Conservation (phyloP, 2,888 invertebrate genomes). For the Rosalia funebris region DNA sequence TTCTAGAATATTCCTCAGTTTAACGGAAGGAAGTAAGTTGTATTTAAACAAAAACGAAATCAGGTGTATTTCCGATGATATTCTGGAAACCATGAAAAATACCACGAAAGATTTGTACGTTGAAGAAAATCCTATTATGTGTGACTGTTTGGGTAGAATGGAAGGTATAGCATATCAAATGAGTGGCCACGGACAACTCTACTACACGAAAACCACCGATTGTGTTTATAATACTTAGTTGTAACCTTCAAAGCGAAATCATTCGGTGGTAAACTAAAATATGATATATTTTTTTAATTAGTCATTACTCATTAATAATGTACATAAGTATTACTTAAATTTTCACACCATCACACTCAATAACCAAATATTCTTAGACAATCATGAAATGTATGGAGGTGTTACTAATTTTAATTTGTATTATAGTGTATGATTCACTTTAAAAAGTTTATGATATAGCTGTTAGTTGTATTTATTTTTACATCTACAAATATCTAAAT, state of each 20-base stretch:
- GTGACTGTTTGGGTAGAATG: conserved; percentile 47
- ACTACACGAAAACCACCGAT: not conserved
- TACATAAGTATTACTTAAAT: too few relatives aligned
- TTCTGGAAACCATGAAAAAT: conserved; percentile 39
- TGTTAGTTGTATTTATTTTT: too few relatives aligned
- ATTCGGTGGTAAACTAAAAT: not conserved
- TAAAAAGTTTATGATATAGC: too few relatives aligned
- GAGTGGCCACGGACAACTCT: not conserved
- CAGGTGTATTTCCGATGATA: conserved; percentile 46
- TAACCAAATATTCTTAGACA: too few relatives aligned
- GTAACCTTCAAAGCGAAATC: not conserved
- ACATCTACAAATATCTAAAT: too few relatives aligned
- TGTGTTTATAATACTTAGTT: not conserved
- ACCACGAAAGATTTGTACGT: conserved; percentile 41
- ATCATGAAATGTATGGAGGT: too few relatives aligned
- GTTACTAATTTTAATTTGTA: too few relatives aligned
- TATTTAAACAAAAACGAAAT: conserved; percentile 46
- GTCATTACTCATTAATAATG: too few relatives aligned
- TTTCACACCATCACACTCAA: too few relatives aligned
- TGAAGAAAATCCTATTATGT: conserved; percentile 47
- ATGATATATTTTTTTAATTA: not conserved
- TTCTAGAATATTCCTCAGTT: conserved; percentile 33
- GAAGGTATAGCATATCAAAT: conserved; percentile 11
- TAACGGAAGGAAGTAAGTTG: conserved; percentile 43
- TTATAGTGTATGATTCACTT: too few relatives aligned